Conservation (phyloP, 2,113 vertebrate genomes). For the Genyomyrus donnyi region DNA sequence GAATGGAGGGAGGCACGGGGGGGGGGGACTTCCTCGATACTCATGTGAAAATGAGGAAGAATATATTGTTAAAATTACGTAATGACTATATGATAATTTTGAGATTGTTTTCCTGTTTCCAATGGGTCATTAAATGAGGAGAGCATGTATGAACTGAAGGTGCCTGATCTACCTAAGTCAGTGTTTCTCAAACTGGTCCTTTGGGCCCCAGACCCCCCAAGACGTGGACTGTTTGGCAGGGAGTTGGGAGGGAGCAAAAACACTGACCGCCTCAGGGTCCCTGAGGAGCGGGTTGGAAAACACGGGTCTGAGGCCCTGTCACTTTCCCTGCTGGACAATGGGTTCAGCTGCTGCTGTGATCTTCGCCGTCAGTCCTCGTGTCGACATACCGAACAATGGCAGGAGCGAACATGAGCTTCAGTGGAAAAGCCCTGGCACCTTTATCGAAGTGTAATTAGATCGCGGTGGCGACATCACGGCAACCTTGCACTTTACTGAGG, state of each 20-base stretch:
- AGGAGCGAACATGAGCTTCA: not conserved
- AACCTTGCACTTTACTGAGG: not conserved
- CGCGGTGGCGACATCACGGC: not conserved
- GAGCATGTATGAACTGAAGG: not conserved
- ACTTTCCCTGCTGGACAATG: not conserved
- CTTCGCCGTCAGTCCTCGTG: not conserved
- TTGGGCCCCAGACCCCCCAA: not conserved
- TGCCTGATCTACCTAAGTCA: not conserved
- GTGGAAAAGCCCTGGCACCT: not conserved
- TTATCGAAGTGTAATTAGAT: not conserved
- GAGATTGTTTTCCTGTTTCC: not conserved
- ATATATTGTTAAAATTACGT: not conserved
- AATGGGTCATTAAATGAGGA: not conserved
- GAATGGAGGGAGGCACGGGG: not conserved
- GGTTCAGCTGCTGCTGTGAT: not conserved
- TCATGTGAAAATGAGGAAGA: not conserved
- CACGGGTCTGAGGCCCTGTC: not conserved
- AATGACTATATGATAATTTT: not conserved
- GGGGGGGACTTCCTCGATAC: not conserved
- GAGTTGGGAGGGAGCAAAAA: not conserved
- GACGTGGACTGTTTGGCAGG: not conserved
- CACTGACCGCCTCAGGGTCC: not conserved
- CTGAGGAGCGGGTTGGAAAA: not conserved
- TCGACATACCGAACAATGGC: not conserved
- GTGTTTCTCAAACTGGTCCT: not conserved